Evolutionary conservation across 2,113 vertebrate genomes (phyloP).

Genomic region (Hyla sarda): DNA sequence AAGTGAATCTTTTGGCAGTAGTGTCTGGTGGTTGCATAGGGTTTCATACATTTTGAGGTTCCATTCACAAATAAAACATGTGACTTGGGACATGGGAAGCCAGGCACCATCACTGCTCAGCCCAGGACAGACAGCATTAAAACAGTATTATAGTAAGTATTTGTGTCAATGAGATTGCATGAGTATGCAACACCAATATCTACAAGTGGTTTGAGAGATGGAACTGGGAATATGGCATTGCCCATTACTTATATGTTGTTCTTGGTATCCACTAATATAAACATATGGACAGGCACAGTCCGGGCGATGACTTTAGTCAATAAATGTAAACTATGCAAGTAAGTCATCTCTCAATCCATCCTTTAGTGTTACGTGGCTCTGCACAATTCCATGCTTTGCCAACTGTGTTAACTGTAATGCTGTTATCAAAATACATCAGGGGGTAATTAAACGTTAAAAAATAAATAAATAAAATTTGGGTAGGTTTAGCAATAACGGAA

Average conservation of each 20-base stretch:
- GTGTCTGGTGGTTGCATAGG: background rate
- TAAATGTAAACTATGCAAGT: background rate
- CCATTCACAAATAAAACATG: background rate
- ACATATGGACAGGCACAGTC: too few species aligned
- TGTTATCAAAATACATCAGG: background rate
- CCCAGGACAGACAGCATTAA: background rate
- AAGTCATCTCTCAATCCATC: slow-evolving; percentile 41
- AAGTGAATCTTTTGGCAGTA: background rate
- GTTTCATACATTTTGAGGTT: background rate
- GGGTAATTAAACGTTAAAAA: background rate
- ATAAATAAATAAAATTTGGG: background rate
- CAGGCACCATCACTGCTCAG: background rate
- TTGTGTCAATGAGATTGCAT: background rate
- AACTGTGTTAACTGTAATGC: background rate
- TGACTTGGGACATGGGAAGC: background rate
- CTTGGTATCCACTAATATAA: background rate
- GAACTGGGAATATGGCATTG: background rate
- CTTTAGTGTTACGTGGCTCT: slow-evolving; percentile 1
- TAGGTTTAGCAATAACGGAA: slow-evolving; percentile 30
- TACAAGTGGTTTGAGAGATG: slow-evolving; percentile 42
- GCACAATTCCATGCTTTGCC: slow-evolving; percentile 20
- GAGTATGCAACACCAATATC: background rate
- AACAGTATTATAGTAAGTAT: background rate
- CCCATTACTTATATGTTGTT: background rate
- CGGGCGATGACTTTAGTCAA: background rate